Percentiles rank a stretch among this genome's conserved stretches.
Evolutionary conservation across 2,113 vertebrate species (phyloP).

Genomic region (Colinus virginianus): DNA sequence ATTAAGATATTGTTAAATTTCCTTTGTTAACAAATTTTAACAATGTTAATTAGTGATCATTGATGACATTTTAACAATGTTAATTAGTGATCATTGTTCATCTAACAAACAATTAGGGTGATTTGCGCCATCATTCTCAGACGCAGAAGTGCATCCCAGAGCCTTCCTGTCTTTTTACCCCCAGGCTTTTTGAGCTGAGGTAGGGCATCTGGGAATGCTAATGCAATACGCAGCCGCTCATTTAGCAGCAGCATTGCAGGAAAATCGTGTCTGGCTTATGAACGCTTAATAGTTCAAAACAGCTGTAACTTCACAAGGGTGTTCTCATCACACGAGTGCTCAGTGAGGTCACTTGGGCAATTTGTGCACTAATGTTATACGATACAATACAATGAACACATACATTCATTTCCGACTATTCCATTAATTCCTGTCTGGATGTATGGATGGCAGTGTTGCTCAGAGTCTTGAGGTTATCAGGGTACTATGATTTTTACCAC

Average conservation of each 20-base stretch:
- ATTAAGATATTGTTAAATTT: constrained; percentile 84
- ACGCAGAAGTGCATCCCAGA: constrained; percentile 57
- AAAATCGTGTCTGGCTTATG: constrained; percentile 59
- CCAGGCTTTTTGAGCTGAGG: constrained; percentile 34
- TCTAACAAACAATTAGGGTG: constrained; percentile 81
- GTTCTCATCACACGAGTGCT: constrained; percentile 34
- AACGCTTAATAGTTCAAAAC: constrained; percentile 53
- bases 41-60: constrained; percentile 84
- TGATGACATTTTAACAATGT: constrained; percentile 81
- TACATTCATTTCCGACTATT: background rate
- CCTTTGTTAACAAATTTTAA: constrained; percentile 83
- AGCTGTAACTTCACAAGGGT: constrained; percentile 57
- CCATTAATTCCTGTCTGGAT: background rate
- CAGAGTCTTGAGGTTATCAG: background rate
- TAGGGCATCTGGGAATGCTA: constrained; percentile 55
- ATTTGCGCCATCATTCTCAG: constrained; percentile 68
- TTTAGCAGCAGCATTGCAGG: constrained; percentile 32
- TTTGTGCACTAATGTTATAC: constrained; percentile 6
- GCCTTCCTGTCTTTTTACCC: constrained; percentile 48
- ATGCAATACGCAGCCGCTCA: constrained; percentile 27
- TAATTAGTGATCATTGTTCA: constrained; percentile 84
- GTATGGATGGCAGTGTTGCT: background rate
- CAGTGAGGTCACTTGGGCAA: background rate
- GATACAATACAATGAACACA: background rate
- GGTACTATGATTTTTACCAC: background rate